These are phyloP conservation scores for Scolopax bukidnonensis DNA, from an alignment of 2,797 vertebrate species.

Conservation along the genomic window DNA sequence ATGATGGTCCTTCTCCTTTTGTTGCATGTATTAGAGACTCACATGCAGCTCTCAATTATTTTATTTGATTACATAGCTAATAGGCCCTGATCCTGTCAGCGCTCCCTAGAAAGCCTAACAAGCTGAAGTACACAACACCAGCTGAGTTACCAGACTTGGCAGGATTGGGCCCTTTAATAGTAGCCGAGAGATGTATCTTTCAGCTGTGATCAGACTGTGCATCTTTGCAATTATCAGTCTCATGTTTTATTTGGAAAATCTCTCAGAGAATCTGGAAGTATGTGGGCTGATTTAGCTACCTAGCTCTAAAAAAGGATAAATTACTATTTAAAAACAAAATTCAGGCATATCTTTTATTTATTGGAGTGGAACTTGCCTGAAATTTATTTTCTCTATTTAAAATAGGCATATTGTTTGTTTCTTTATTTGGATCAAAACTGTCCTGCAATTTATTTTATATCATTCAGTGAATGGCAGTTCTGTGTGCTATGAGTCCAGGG, in stretches of 20 bases:
- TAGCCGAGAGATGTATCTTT: neutral
- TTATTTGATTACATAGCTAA: constrained; percentile 14
- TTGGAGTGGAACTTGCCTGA: neutral
- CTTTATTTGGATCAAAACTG: neutral
- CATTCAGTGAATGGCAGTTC: fast-evolving
- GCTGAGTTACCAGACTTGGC: neutral
- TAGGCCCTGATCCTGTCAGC: neutral
- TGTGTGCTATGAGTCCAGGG: neutral
- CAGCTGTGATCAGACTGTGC: neutral
- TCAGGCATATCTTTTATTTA: neutral
- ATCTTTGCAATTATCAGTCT: neutral
- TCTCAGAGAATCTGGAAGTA: neutral
- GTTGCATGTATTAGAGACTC: neutral
- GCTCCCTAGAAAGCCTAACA: neutral
- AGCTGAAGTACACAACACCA: neutral
- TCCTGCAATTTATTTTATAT: neutral
- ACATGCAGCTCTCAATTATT: neutral
- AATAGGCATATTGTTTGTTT: neutral
- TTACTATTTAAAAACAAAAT: neutral
- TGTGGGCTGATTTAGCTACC: neutral
- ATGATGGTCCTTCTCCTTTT: neutral
- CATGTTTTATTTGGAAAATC: neutral
- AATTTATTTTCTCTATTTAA: neutral
- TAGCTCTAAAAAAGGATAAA: neutral
- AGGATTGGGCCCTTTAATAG: neutral